A percentile compares a stretch with the other conserved stretches of the same genome.
These are phyloP conservation scores for Diplazon laetatorius DNA, from an alignment of 2,888 invertebrate genomes.

Conservation along the genomic window DNA sequence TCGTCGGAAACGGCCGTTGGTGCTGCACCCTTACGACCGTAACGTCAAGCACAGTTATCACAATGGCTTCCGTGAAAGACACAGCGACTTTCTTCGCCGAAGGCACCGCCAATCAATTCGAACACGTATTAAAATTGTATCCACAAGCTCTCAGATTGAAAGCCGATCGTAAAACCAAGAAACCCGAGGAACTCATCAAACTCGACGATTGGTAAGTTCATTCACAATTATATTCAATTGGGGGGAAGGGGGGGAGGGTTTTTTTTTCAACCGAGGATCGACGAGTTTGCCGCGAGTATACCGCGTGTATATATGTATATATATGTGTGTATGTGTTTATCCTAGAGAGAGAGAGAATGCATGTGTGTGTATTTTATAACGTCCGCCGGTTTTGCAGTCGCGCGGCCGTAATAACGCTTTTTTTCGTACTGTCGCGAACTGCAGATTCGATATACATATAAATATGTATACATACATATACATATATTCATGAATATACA, in stretches of 20 bases:
- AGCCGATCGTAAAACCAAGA: constrained; percentile 95
- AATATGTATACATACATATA: no score
- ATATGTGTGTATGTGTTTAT: no score
- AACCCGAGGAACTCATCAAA: constrained; percentile 96
- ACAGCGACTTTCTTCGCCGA: constrained; percentile 97
- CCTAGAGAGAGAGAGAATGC: neutral
- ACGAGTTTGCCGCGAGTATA: no score
- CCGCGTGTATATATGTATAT: no score
- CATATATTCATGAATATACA: no score
- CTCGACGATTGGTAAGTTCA: constrained; percentile 96
- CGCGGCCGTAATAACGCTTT: neutral
- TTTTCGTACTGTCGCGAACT: no score
- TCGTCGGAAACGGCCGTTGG: constrained; percentile 43
- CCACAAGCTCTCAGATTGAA: constrained; percentile 95
- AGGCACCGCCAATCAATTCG: constrained; percentile 93
- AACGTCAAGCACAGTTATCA: constrained; percentile 81
- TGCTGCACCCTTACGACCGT: constrained; percentile 75
- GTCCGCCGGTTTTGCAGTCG: constrained; percentile 1
- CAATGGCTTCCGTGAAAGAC: constrained; percentile 94
- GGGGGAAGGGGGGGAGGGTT: no score
- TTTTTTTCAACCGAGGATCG: constrained; percentile 1
- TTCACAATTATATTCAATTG: no score
- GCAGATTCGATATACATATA: no score
- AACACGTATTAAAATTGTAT: constrained; percentile 94
- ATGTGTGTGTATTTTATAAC: no score